Evolutionary conservation across 2,113 vertebrate species (phyloP), one percentile per base, ranked within the genome.

Genomic region (Melanerpes aurifrons): DNA sequence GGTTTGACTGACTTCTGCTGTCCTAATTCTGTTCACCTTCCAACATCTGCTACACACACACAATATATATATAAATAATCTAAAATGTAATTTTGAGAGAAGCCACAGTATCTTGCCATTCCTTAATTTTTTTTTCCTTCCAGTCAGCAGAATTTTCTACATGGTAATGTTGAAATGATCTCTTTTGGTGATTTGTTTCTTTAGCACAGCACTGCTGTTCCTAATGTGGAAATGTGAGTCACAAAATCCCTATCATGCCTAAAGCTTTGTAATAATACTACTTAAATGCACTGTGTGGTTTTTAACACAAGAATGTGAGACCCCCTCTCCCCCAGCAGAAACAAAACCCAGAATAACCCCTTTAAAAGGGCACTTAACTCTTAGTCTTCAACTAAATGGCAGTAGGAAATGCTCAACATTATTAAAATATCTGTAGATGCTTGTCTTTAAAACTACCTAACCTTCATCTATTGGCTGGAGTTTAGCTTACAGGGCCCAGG

Each of bases 151-250:
- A 80, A 90, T 90, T 87, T 76, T 76, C 64, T 77, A 56, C 20
- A 16, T 21, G n/a, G 57, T 82, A 85, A 45, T 66, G 87, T 84
- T 72, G 81, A 89, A 84, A 57, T 68, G 86, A 92, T 95, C 64
- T 89, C 83, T 92, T 92, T 48, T 61, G 64, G 64, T 62, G 81
- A 78, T 76, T 82, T 84, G 71, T 89, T 91, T 89, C 94, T 92
- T 89, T 70, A 87, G 63, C 40, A 79, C 40, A 82, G 71, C 56
- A n/a, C 35, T 91, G 67, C 68, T 91, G 53, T 77, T 93, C 84
- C 75, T 95, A 69, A 66, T 72, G 62, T 89, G 68, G 40, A 79
- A 73, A 66, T 66, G 32, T 58, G 74, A 68, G 75, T 78, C 63
- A 54, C 45, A 54, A 86, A 92, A 93, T 88, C 89, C 59, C 63